A percentile compares a stretch with the other conserved stretches of the same genome.
phyloP scores from a whole-genome alignment of 2,888 invertebrate genomes.

The Catonia carolina region DNA sequence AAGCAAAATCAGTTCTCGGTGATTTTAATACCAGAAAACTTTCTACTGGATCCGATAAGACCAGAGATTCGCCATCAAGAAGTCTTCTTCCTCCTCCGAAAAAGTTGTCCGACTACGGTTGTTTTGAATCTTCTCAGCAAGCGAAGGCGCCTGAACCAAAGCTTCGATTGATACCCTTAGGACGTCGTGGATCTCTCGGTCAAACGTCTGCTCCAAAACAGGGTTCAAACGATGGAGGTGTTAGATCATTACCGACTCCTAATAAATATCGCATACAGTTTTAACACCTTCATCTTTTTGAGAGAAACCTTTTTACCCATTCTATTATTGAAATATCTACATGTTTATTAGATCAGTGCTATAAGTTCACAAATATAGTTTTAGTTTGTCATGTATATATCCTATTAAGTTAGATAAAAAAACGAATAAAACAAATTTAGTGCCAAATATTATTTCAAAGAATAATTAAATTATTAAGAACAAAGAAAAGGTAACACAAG shows the following conservation, averaged over 20 bases:
- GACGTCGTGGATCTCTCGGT: constrained; percentile 35
- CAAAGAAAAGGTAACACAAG: too few relatives aligned
- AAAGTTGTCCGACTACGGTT: constrained; percentile 52
- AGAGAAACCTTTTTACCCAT: too few relatives aligned
- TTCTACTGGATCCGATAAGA: constrained; percentile 22
- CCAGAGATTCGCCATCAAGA: constrained; percentile 27
- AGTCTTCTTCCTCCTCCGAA: constrained; percentile 44
- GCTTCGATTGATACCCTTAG: constrained; percentile 32
- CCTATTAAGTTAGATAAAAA: too few relatives aligned
- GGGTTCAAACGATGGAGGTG: constrained; percentile 28
- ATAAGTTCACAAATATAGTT: too few relatives aligned
- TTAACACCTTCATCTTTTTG: constrained; percentile 40
- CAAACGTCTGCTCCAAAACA: constrained; percentile 31
- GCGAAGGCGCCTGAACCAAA: constrained; percentile 32
- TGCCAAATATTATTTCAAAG: too few relatives aligned
- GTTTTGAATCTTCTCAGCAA: constrained; percentile 26
- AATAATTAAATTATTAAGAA: too few relatives aligned
- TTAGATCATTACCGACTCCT: constrained; percentile 45
- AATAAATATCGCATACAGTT: constrained; percentile 71
- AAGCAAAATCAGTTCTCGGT: constrained; percentile 14
- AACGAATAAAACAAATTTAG: too few relatives aligned
- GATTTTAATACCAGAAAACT: constrained; percentile 22
- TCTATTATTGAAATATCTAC: too few relatives aligned
- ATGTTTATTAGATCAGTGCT: too few relatives aligned
- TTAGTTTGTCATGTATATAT: too few relatives aligned